Conservation (phyloP, 2,888 invertebrate species). For the Smittia aterrima region DNA sequence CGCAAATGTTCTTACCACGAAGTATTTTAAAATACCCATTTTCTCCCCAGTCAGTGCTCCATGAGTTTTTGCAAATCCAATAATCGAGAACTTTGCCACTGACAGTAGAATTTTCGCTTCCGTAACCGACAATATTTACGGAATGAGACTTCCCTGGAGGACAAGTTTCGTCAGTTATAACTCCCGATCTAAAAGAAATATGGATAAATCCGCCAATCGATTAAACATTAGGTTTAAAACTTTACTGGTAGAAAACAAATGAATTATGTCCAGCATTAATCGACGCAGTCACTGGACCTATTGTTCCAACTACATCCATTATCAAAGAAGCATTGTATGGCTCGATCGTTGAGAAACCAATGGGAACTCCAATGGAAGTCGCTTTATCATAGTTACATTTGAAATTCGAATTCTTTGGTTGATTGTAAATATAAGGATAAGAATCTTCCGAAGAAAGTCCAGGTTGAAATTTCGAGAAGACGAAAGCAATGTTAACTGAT, state of each 20-base stretch:
- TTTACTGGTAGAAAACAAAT: neutral
- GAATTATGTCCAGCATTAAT: neutral
- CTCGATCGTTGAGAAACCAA: neutral
- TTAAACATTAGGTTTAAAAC: neutral
- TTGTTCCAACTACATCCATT: neutral
- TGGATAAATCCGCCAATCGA: neutral
- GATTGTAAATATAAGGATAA: neutral
- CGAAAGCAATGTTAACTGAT: neutral
- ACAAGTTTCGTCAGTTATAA: neutral
- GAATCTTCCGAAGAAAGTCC: neutral
- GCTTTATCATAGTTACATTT: neutral
- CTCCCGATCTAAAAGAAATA: neutral
- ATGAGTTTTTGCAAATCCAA: constrained; percentile 11
- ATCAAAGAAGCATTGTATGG: neutral
- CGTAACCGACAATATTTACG: neutral
- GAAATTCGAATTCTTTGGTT: too few relatives aligned
- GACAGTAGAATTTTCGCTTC: too few relatives aligned
- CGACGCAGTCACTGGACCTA: neutral
- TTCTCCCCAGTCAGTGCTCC: constrained; percentile 13
- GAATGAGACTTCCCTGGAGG: neutral
- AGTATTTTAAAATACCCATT: neutral
- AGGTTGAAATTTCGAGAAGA: neutral
- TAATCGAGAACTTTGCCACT: neutral
- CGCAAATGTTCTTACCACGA: neutral
- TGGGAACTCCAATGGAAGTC: neutral